Evolutionary conservation across 2,797 vertebrate genomes (phyloP), one percentile per base, ranked within the genome.

Genomic region (Gorsachius magnificus): DNA sequence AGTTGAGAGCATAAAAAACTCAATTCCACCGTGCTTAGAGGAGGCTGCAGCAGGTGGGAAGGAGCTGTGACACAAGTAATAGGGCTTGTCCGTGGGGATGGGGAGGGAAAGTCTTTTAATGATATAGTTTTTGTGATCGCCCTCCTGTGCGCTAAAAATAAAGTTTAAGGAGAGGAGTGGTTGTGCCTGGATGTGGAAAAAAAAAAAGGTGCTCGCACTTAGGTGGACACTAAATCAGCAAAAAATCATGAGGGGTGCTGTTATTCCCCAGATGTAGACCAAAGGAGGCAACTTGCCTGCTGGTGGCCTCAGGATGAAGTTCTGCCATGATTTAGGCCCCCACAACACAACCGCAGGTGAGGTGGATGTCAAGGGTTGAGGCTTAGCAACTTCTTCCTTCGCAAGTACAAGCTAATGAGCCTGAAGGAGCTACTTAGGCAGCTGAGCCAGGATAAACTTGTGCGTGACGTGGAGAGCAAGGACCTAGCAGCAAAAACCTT

Each of bases 381-480:
- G 43, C 43, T 66, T 70, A 66, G 53, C 58, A 22, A 1, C 24
- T 19, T 53, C 71, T 31, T 26, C 46, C 77, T 48, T 26, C 5
- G 4, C 2, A 3, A 56, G 33, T 0, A 4, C 0, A 1, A 57
- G 4, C 5, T 13, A 21, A 51, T 2, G n/a, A n/a, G 41, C 61
- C 36, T 3, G 1, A 36, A 61, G 56, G 31, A 50, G 46, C 29
- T 66, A 14, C 8, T 31, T 2, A 33, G 51, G 56, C 33, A 38
- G 35, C 77, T 33, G 82, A 51, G 63, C 65, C 68, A 70, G 35
- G 43, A 4, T 19, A 12, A 48, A 45, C 4, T 9, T 1, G 0
- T 0, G 20, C 3, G 18, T 5, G 29, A 13, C 0, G 0, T 1
- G 50, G 45, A 36, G 13, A 46, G 69, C 20, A 22, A 50, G 48